phyloP scores from a whole-genome alignment of 2,797 vertebrate species.

The Nyctibius grandis region DNA sequence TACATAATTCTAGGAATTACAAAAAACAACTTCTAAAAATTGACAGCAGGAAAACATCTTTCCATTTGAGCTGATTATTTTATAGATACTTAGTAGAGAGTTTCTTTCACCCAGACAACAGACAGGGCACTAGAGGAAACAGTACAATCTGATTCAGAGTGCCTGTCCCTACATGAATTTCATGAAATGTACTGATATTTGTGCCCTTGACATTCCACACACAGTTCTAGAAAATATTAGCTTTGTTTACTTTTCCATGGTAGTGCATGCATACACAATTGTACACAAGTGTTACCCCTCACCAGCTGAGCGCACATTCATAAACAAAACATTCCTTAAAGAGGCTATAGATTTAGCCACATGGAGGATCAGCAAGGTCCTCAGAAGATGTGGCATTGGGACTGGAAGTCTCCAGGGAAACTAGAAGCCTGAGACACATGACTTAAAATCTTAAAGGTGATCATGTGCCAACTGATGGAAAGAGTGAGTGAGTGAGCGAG shows the following conservation, averaged over 20 bases:
- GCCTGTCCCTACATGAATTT: not conserved
- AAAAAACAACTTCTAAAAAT: not conserved
- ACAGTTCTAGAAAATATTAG: slow-evolving; percentile 13
- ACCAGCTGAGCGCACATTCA: not conserved
- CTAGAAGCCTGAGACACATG: not conserved
- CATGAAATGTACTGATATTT: not conserved
- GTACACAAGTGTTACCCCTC: not conserved
- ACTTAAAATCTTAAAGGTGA: not conserved
- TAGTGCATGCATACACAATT: not conserved
- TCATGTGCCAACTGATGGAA: not conserved
- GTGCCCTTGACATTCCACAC: not conserved
- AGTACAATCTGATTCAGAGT: not conserved
- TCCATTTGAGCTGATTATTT: not conserved
- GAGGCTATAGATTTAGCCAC: not conserved
- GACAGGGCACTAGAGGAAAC: not conserved
- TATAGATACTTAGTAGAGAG: not conserved
- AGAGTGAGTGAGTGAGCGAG: not conserved
- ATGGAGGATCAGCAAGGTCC: not conserved
- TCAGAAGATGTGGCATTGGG: not conserved
- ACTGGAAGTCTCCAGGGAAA: not conserved
- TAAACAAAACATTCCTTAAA: slow-evolving; percentile 7
- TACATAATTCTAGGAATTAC: not conserved
- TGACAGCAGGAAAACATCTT: not conserved
- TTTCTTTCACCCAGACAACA: not conserved
- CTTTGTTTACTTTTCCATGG: slow-evolving; percentile 33